Conservation (phyloP, 1,140 invertebrate species). For the Oryzaephilus surinamensis region DNA sequence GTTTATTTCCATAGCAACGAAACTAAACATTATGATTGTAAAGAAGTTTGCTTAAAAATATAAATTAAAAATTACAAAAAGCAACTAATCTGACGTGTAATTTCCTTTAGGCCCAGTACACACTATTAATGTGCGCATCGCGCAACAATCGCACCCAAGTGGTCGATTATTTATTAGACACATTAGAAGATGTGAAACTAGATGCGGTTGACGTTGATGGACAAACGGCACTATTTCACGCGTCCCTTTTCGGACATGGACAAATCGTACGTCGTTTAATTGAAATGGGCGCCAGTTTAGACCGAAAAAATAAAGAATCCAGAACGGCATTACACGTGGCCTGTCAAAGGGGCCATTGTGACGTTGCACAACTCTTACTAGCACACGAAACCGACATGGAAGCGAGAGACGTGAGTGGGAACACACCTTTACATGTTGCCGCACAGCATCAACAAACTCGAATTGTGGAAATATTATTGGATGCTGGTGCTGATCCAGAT, state of each 20-base stretch:
- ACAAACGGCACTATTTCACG: slow-evolving; percentile 65
- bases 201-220: slow-evolving; percentile 49
- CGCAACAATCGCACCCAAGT: slow-evolving; percentile 51
- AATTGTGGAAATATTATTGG: slow-evolving; percentile 59
- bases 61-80: too few relatives aligned
- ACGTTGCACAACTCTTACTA: slow-evolving; percentile 55
- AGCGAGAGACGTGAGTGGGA: slow-evolving; percentile 60
- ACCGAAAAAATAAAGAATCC: slow-evolving; percentile 47
- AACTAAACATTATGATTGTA: too few relatives aligned
- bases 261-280: slow-evolving; percentile 59
- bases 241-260: slow-evolving; percentile 61
- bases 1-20: too few relatives aligned
- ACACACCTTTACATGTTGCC: slow-evolving; percentile 70
- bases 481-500: slow-evolving; percentile 47
- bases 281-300: slow-evolving; percentile 55
- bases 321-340: slow-evolving; percentile 63
- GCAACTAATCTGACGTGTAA: slow-evolving; percentile 1
- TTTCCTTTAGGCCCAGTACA: slow-evolving; percentile 51
- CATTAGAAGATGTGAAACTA: slow-evolving; percentile 45
- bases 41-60: too few relatives aligned
- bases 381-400: slow-evolving; percentile 45
- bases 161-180: slow-evolving; percentile 49
- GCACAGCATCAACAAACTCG: slow-evolving; percentile 66
- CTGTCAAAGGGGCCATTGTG: slow-evolving; percentile 59
- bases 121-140: slow-evolving; percentile 56